Evolutionary conservation across 2,113 vertebrate species (phyloP), one percentile per base, ranked within the genome.

Genomic region (Baryphthengus martii): DNA sequence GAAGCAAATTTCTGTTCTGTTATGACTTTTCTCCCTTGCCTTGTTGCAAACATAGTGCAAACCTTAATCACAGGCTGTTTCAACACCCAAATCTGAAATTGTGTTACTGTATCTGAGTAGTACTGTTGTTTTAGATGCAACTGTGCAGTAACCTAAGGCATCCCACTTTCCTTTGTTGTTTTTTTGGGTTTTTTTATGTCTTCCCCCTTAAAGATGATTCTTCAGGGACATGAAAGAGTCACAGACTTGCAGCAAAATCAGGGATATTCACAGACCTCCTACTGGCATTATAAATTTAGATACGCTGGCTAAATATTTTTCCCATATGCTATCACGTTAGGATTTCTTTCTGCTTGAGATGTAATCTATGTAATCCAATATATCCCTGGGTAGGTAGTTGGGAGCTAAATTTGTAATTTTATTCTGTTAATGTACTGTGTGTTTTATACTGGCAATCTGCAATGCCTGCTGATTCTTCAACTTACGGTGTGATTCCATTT

Each of bases 401-500:
- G 63, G 92, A 96, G 67, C 66, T 82, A 94, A 96, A 92, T 90
- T 53, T 71, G 7, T 81, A 88, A 40, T 75, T 95, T 82, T 91
- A 47, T 87, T 67, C 94, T 96, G 85, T 93, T 91, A 85, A 93
- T 91, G 84, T 97, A 68, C 89, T 90, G 6, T 89, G 68, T 97
- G 88, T 96, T 87, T 97, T 95, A 53, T 97, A 45, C 90, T 96
- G 90, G 89, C 91, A 71, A 59, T 74, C 37, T 95, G 50, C 75
- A 63, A 24, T 94, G 58, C 33, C 58, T 71, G 89, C 93, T 92
- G 90, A 96, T 93, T 94, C 96, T 95, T 94, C 97, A 97, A 98
- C 91, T 96, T 76, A 66, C 31, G 81, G 8, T 98, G 35, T 98
- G 95, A 90, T 98, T 98, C 96, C 93, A 92, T 98, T 98, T 95